A percentile compares a stretch with the other conserved stretches of the same genome.
Evolutionary conservation across 2,888 invertebrate genomes (phyloP).

Genomic region (Phragmatobia fuliginosa): DNA sequence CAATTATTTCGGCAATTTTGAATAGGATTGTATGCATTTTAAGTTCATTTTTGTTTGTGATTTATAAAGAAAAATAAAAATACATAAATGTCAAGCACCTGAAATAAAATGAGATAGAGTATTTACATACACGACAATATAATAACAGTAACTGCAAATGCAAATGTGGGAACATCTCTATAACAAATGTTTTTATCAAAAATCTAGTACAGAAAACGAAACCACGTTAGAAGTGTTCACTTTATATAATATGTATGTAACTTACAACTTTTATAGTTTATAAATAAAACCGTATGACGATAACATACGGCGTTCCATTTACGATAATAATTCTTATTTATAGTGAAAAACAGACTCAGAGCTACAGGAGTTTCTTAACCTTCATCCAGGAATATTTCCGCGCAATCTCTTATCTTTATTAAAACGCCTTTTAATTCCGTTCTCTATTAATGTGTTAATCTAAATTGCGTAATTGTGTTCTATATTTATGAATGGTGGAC

Average conservation of each 20-base stretch:
- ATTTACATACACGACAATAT: too few species aligned
- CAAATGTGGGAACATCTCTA: not conserved
- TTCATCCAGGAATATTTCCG: constrained; percentile 50
- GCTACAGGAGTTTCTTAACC: constrained; percentile 29
- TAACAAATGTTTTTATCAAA: not conserved
- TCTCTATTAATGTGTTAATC: constrained; percentile 62
- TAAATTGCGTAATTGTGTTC: constrained; percentile 73
- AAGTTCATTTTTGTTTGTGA: not conserved
- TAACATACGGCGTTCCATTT: constrained; percentile 25
- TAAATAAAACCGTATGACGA: constrained; percentile 19
- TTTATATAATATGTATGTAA: constrained; percentile 19
- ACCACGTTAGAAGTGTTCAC: constrained; percentile 19
- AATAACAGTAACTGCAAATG: too few species aligned
- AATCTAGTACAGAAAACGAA: too few species aligned
- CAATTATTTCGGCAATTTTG: constrained; percentile 18
- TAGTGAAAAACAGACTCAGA: constrained; percentile 22
- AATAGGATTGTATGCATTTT: not conserved
- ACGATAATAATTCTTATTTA: constrained; percentile 32
- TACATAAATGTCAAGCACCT: too few species aligned
- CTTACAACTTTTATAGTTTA: not conserved
- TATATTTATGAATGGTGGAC: constrained; percentile 73
- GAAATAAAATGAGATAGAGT: too few species aligned
- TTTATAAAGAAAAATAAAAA: too few species aligned
- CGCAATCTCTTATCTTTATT: constrained; percentile 51
- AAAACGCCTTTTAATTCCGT: constrained; percentile 61